A percentile compares a stretch with the other conserved stretches of the same genome.
Evolutionary conservation across 2,797 vertebrate genomes (phyloP).

Genomic region (Heliangelus exortis): DNA sequence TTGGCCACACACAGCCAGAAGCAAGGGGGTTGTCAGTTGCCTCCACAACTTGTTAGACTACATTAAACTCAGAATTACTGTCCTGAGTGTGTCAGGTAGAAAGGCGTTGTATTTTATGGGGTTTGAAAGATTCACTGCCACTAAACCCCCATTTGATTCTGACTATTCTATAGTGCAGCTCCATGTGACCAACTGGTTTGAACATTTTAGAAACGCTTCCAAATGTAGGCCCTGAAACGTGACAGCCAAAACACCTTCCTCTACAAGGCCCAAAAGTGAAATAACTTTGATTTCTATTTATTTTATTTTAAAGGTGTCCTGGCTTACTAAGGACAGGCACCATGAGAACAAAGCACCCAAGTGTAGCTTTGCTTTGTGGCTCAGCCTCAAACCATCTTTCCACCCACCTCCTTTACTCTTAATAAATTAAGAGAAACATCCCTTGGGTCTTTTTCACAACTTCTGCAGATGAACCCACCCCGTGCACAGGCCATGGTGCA

Average conservation of each 20-base stretch:
- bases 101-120: neutral
- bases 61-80: neutral
- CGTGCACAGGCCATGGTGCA: fast-evolving
- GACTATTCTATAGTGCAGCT: neutral
- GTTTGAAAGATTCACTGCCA: neutral
- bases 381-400: neutral
- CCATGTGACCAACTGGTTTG: neutral
- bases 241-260: neutral
- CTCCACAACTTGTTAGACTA: neutral
- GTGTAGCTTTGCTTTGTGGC: too few relatives aligned
- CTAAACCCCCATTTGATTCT: neutral
- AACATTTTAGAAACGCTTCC: neutral
- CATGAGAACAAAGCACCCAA: neutral
- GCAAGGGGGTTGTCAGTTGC: fast-evolving
- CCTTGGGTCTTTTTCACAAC: neutral
- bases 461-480: neutral
- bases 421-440: neutral
- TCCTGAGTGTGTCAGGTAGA: neutral
- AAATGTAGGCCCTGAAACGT: neutral
- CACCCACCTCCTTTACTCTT: neutral
- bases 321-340: neutral
- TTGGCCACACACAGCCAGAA: neutral
- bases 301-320: neutral
- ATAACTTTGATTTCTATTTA: neutral
- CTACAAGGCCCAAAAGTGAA: neutral